These are phyloP conservation scores for Acanthopleura granulata DNA, from an alignment of 2,888 invertebrate genomes.

Conservation along the genomic window DNA sequence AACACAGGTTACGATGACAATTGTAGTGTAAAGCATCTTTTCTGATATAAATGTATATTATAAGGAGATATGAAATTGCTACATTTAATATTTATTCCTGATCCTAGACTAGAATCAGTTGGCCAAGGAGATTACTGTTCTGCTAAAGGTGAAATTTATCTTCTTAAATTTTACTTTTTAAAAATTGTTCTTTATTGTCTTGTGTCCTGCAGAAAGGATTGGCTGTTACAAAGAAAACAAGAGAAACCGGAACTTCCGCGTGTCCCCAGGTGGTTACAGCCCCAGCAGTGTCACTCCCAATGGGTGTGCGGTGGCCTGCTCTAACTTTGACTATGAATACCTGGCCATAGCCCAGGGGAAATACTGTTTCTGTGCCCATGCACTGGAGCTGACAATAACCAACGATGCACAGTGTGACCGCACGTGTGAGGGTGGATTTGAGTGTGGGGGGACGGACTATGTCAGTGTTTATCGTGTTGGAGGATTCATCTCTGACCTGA, in stretches of 20 bases:
- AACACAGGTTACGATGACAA: too few species aligned
- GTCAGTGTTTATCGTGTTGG: conserved; percentile 37
- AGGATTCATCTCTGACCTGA: background rate
- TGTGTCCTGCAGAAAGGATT: conserved; percentile 33
- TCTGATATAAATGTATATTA: too few species aligned
- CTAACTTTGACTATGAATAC: conserved; percentile 37
- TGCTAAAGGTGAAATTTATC: too few species aligned
- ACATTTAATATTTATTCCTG: too few species aligned
- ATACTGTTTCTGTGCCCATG: conserved; percentile 52
- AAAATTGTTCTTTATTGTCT: background rate
- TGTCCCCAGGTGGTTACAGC: conserved; percentile 55
- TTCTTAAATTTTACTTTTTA: too few species aligned
- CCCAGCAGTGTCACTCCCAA: conserved; percentile 37
- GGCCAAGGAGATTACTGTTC: too few species aligned
- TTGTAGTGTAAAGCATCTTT: too few species aligned
- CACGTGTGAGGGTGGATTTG: background rate
- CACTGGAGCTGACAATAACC: conserved; percentile 31
- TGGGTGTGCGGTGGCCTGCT: conserved; percentile 45
- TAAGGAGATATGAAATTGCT: too few species aligned
- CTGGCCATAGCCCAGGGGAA: conserved; percentile 41
- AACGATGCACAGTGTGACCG: background rate
- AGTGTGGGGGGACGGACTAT: conserved; percentile 45
- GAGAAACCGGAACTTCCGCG: conserved; percentile 35
- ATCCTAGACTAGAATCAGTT: too few species aligned
- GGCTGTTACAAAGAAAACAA: conserved; percentile 53